phyloP scores from a whole-genome alignment of 2,888 invertebrate genomes.

The Microchrysa polita region DNA sequence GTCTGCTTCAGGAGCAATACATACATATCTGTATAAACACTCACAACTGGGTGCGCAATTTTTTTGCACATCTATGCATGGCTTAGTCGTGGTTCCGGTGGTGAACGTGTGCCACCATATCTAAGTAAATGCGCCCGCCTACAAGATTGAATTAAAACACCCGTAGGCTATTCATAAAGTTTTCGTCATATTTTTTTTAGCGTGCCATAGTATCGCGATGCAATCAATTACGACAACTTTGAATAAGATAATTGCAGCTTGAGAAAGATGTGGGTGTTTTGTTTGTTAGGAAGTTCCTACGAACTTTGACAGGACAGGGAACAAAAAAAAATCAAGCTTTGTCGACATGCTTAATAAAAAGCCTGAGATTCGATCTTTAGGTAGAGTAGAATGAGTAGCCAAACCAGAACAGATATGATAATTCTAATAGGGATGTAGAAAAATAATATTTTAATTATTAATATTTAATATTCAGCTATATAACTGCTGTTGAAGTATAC shows the following conservation, averaged over 20 bases:
- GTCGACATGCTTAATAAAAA: too few species aligned
- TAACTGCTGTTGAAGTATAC: too few species aligned
- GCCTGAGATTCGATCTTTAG: too few species aligned
- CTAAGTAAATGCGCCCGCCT: conserved; percentile 1
- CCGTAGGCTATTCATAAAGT: background rate
- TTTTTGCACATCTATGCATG: background rate
- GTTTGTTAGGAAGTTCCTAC: too few species aligned
- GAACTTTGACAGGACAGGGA: too few species aligned
- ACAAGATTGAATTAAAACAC: conserved; percentile 5
- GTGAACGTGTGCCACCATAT: background rate
- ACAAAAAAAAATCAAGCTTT: too few species aligned
- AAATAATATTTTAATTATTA: too few species aligned
- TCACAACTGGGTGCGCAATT: background rate
- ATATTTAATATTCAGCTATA: too few species aligned
- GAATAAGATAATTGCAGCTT: background rate
- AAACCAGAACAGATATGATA: too few species aligned
- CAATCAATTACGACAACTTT: background rate
- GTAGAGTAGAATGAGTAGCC: too few species aligned
- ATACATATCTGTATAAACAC: background rate
- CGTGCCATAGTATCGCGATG: background rate
- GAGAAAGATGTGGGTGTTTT: too few species aligned
- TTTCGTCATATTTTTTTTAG: background rate
- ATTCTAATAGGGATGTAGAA: too few species aligned
- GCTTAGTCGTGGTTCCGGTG: background rate
- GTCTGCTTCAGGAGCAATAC: background rate